Conservation (phyloP, 2,113 vertebrate species). For the Coptodon bakossiorum region DNA sequence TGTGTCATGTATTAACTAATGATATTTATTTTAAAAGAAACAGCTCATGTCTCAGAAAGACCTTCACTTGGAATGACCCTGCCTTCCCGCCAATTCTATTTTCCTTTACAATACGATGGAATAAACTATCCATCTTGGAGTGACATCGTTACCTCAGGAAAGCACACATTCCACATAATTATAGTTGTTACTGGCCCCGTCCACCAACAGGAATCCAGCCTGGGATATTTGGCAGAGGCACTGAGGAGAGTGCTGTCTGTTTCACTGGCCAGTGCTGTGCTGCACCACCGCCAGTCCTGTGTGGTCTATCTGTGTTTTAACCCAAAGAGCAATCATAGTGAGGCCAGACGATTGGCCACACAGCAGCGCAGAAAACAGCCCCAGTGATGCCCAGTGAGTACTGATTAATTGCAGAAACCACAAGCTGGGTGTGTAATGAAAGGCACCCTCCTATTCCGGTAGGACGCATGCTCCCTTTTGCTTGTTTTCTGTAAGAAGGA, state of each 20-base stretch:
- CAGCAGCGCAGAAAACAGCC: constrained; percentile 27
- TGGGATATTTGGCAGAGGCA: constrained; percentile 53
- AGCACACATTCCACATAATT: constrained; percentile 70
- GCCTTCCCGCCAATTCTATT: constrained; percentile 45
- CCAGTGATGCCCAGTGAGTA: constrained; percentile 21
- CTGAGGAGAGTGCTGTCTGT: constrained; percentile 43
- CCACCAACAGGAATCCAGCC: constrained; percentile 51
- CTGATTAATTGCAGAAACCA: constrained; percentile 53
- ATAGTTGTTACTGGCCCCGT: constrained; percentile 66
- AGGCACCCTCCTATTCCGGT: not conserved
- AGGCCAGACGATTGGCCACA: constrained; percentile 52
- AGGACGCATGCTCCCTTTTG: not conserved
- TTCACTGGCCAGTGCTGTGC: constrained; percentile 32
- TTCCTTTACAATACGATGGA: constrained; percentile 56
- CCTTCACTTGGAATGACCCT: constrained; percentile 30
- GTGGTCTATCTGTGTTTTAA: constrained; percentile 60
- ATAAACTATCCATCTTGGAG: constrained; percentile 61
- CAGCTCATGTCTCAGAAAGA: not conserved
- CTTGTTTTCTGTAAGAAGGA: constrained; percentile 31
- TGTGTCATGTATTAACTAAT: constrained; percentile 28
- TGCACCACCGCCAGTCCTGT: constrained; percentile 55
- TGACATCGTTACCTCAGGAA: constrained; percentile 63
- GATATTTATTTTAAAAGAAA: constrained; percentile 44
- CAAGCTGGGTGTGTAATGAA: constrained; percentile 45
- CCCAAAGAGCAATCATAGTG: constrained; percentile 37